These are phyloP conservation scores for Dynastes hyllus DNA, from an alignment of 2,888 invertebrate species.

Conservation along the genomic window DNA sequence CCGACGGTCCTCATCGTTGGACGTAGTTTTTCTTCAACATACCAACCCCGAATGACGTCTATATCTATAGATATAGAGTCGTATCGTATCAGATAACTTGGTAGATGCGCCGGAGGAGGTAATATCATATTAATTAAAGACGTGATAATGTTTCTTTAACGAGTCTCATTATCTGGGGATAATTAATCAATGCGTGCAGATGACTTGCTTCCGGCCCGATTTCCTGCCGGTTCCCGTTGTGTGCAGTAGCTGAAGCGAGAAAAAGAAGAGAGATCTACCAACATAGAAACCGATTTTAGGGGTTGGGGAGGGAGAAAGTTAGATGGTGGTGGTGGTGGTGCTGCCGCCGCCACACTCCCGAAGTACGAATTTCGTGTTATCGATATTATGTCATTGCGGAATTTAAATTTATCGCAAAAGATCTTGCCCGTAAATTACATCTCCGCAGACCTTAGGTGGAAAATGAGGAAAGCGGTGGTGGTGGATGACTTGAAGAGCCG, in stretches of 20 bases:
- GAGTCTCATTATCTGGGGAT: constrained; percentile 64
- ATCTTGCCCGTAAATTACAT: constrained; percentile 9
- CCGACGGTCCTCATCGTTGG: not conserved
- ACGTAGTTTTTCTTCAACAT: not conserved
- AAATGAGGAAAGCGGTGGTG: not conserved
- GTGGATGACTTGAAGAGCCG: not conserved
- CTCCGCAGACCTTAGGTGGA: not conserved
- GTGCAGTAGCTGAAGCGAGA: not conserved
- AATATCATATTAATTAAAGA: constrained; percentile 62
- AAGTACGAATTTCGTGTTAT: constrained; percentile 41
- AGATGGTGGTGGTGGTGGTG: not conserved
- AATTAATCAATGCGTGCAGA: constrained; percentile 66
- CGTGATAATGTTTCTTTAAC: constrained; percentile 63
- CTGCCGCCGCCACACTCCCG: not conserved
- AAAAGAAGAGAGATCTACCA: not conserved
- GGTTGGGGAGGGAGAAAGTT: not conserved
- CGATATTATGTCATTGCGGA: constrained; percentile 51
- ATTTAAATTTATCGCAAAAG: constrained; percentile 52
- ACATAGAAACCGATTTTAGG: not conserved
- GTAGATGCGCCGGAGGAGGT: constrained; percentile 28
- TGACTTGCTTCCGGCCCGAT: constrained; percentile 56
- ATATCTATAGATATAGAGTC: constrained; percentile 11
- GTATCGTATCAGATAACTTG: not conserved
- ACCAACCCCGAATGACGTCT: not conserved
- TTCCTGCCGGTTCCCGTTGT: not conserved